These are phyloP conservation scores for Centropus bengalensis DNA, from an alignment of 2,113 vertebrate genomes.

Conservation along the genomic window DNA sequence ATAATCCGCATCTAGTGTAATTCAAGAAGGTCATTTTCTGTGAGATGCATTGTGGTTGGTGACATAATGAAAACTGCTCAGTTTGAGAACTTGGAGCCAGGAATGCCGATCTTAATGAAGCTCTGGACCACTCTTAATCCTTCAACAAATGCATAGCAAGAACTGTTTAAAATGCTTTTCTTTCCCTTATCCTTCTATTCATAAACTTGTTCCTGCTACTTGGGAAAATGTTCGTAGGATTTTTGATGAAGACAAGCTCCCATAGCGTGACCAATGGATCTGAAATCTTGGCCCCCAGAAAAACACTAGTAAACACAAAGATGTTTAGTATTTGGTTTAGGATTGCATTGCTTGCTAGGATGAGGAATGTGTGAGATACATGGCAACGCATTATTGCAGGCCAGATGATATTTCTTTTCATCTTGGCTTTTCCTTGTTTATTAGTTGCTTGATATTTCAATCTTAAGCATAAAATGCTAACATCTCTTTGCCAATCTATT, in stretches of 20 bases:
- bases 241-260: background rate
- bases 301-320: background rate
- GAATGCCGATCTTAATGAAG: background rate
- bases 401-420: background rate
- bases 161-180: background rate
- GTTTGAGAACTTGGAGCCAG: background rate
- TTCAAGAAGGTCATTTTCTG: background rate
- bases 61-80: background rate
- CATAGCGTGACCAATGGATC: background rate
- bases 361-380: background rate
- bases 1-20: background rate
- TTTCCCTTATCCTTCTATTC: background rate
- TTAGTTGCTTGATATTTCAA: background rate
- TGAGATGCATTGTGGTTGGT: background rate
- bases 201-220: background rate
- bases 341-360: background rate
- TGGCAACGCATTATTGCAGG: background rate
- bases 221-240: background rate
- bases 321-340: background rate
- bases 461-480: background rate
- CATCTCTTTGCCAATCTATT: background rate
- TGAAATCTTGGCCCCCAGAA: background rate
- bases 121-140: background rate
- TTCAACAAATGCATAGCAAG: background rate
- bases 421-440: background rate